Conservation (phyloP, 2,113 vertebrate species). For the Spea bombifrons region DNA sequence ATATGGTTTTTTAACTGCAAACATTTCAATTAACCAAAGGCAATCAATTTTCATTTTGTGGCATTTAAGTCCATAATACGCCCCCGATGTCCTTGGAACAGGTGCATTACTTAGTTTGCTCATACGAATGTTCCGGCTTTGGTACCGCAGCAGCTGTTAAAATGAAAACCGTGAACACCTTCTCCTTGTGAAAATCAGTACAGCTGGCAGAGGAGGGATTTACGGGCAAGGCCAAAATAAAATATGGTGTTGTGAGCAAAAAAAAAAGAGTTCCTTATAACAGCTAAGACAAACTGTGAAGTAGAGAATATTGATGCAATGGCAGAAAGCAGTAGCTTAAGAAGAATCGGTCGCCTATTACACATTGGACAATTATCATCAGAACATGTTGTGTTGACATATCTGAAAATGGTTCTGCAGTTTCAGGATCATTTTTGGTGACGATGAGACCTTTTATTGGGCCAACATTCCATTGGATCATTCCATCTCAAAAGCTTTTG, state of each 20-base stretch:
- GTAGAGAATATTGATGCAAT: too few species aligned
- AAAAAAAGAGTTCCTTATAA: neutral
- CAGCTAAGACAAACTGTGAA: too few species aligned
- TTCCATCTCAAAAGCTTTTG: too few species aligned
- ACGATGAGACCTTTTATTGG: too few species aligned
- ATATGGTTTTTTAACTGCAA: too few species aligned
- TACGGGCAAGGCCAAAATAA: neutral
- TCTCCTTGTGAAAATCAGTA: neutral
- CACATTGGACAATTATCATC: too few species aligned
- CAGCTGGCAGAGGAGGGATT: neutral
- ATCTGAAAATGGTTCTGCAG: too few species aligned
- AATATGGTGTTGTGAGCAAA: neutral
- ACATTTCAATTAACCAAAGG: neutral
- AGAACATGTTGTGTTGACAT: too few species aligned
- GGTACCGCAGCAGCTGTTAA: slow-evolving; percentile 8
- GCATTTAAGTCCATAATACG: neutral
- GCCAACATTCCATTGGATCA: too few species aligned
- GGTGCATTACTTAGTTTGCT: slow-evolving; percentile 15
- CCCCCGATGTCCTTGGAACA: neutral
- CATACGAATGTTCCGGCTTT: neutral
- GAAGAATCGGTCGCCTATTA: too few species aligned
- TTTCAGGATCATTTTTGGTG: too few species aligned
- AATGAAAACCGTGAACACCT: neutral
- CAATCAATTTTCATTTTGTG: slow-evolving; percentile 16
- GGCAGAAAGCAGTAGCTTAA: too few species aligned